These are phyloP conservation scores for Andrena fulva DNA, from an alignment of 2,888 invertebrate genomes.

Conservation along the genomic window DNA sequence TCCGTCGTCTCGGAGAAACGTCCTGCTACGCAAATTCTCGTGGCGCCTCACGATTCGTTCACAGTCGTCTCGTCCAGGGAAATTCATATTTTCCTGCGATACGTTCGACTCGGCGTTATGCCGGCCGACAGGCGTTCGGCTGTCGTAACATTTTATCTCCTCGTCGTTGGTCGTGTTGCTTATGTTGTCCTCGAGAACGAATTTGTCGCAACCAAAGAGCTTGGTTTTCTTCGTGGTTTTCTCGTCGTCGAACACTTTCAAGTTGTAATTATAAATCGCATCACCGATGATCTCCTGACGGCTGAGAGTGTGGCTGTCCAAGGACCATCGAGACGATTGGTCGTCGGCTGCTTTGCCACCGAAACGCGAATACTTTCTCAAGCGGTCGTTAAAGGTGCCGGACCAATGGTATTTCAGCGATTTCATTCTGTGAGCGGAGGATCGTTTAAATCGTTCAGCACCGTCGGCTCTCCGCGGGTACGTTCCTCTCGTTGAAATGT, in stretches of 20 bases:
- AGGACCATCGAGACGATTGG: not conserved
- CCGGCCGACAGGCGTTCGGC: not conserved
- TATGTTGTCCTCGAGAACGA: constrained; percentile 16
- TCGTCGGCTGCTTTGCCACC: not conserved
- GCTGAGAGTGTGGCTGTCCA: not conserved
- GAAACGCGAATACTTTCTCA: not conserved
- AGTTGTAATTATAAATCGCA: constrained; percentile 57
- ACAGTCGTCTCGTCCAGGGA: not conserved
- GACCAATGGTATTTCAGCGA: constrained; percentile 76
- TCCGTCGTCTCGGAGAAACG: not conserved
- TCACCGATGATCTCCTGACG: not conserved
- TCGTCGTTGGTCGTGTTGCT: not conserved
- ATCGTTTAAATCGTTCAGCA: constrained; percentile 42
- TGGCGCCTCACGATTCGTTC: too few relatives aligned
- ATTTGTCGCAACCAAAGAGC: constrained; percentile 60
- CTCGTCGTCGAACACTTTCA: constrained; percentile 47
- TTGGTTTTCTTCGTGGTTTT: constrained; percentile 63
- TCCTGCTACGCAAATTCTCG: not conserved
- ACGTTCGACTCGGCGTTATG: not conserved
- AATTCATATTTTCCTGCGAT: not conserved
- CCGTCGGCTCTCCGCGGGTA: not conserved
- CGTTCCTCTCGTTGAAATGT: not conserved
- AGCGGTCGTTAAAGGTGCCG: constrained; percentile 71
- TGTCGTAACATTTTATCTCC: not conserved
- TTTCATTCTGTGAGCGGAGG: constrained; percentile 61